A percentile compares a stretch with the other conserved stretches of the same genome.
Evolutionary conservation across 64 coral and sea anemone species (phyloP).

Genomic region (Actinia tenebrosa): DNA sequence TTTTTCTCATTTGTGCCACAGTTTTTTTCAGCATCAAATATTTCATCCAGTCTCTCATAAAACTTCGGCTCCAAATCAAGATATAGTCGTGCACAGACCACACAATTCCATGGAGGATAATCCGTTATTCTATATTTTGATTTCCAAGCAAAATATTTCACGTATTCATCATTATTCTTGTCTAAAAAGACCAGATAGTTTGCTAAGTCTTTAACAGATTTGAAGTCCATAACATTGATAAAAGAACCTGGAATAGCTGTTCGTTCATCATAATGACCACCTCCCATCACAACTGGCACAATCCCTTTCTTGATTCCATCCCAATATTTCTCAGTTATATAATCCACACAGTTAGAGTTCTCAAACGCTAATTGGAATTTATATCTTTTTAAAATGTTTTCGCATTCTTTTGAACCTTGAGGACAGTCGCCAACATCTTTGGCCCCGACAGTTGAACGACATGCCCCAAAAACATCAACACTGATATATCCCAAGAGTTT

Average conservation of each 20-base stretch:
- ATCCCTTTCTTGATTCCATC: slow-evolving; percentile 29
- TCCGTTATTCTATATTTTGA: slow-evolving; percentile 12
- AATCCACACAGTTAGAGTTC: slow-evolving; percentile 54
- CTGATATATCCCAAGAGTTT: slow-evolving; percentile 17
- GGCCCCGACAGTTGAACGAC: neutral
- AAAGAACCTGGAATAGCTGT: slow-evolving; percentile 57
- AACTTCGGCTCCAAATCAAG: neutral
- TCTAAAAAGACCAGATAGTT: slow-evolving; percentile 53
- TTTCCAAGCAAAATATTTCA: slow-evolving; percentile 56
- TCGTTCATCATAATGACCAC: slow-evolving; percentile 21
- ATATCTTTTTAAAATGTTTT: slow-evolving; percentile 18
- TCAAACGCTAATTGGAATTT: slow-evolving; percentile 73
- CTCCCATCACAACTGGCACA: slow-evolving; percentile 53
- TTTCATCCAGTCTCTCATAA: neutral
- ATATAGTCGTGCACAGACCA: slow-evolving; percentile 14
- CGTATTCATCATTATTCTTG: slow-evolving; percentile 41
- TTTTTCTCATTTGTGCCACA: neutral
- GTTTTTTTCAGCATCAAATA: neutral
- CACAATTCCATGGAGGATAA: slow-evolving; percentile 25
- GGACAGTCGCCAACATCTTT: neutral
- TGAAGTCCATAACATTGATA: slow-evolving; percentile 60
- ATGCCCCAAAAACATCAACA: slow-evolving; percentile 34
- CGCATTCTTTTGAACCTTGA: slow-evolving; percentile 17
- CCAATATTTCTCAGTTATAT: slow-evolving; percentile 72
- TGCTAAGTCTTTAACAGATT: slow-evolving; percentile 33